phyloP scores from a whole-genome alignment of 2,113 vertebrate genomes.

The Pygoscelis adeliae region DNA sequence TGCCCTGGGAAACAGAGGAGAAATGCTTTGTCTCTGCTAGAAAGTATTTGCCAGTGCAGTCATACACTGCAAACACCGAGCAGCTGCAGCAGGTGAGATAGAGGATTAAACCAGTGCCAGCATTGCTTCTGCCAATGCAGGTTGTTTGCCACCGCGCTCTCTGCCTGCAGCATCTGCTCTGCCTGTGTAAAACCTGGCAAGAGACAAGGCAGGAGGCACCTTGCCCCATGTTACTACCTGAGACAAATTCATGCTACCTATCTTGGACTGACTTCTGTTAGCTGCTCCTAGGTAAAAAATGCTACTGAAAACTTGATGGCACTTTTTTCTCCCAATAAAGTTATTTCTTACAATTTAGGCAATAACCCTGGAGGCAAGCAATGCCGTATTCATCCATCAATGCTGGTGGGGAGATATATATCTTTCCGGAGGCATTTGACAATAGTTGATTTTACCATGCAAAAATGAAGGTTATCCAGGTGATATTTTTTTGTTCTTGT shows the following conservation, averaged over 20 bases:
- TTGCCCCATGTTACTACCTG: accelerated
- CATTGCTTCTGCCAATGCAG: accelerated
- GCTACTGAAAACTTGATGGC: background rate
- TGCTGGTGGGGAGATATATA: accelerated
- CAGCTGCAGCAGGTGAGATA: background rate
- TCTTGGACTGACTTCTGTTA: background rate
- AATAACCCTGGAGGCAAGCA: background rate
- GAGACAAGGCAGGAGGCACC: background rate
- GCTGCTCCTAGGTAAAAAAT: background rate
- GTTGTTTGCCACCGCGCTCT: background rate
- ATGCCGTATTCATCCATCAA: background rate
- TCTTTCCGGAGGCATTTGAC: background rate
- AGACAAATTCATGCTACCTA: background rate
- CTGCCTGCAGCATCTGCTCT: background rate
- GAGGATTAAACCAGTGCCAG: accelerated
- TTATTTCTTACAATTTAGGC: background rate
- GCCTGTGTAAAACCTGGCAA: background rate
- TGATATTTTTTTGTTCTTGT: accelerated
- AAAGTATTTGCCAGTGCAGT: background rate
- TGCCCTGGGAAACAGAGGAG: background rate
- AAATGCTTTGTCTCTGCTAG: background rate
- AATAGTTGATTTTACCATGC: background rate
- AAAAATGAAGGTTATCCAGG: background rate
- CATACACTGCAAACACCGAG: accelerated
- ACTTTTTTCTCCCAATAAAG: accelerated